These are phyloP conservation scores for Myodes glareolus DNA, from an alignment of 2,113 vertebrate species.

Conservation along the genomic window DNA sequence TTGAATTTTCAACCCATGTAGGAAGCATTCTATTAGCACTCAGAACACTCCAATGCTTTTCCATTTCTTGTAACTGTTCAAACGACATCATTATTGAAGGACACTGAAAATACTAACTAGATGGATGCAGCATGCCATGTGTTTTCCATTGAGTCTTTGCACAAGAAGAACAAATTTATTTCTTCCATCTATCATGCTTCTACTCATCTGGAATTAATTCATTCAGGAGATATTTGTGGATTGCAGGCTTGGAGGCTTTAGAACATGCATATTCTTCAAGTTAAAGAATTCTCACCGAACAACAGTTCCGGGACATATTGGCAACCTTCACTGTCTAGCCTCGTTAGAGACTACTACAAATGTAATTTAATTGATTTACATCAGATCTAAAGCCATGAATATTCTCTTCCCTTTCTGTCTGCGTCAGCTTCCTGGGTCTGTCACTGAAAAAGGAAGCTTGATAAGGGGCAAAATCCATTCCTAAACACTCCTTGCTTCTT, in stretches of 20 bases:
- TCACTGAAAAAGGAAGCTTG: neutral
- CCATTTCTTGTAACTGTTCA: conserved; percentile 5
- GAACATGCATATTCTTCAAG: neutral
- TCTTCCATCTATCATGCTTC: neutral
- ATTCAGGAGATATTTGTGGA: conserved; percentile 22
- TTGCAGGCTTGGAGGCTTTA: neutral
- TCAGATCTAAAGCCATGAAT: neutral
- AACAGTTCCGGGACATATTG: neutral
- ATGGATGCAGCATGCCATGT: neutral
- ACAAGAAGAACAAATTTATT: conserved; percentile 2
- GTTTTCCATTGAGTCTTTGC: neutral
- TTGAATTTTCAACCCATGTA: neutral
- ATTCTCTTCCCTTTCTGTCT: conserved; percentile 17
- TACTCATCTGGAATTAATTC: conserved; percentile 26
- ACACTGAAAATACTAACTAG: neutral
- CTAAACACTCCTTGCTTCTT: neutral
- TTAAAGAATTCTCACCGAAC: conserved; percentile 30
- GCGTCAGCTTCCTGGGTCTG: neutral
- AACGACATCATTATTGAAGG: conserved; percentile 13
- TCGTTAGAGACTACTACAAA: neutral
- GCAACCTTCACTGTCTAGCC: neutral
- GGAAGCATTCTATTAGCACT: neutral
- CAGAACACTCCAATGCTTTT: neutral
- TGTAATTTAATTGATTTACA: neutral
- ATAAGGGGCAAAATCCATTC: neutral